Conservation (phyloP, 1,140 invertebrate genomes). For the Lamellibrachia luymesi region DNA sequence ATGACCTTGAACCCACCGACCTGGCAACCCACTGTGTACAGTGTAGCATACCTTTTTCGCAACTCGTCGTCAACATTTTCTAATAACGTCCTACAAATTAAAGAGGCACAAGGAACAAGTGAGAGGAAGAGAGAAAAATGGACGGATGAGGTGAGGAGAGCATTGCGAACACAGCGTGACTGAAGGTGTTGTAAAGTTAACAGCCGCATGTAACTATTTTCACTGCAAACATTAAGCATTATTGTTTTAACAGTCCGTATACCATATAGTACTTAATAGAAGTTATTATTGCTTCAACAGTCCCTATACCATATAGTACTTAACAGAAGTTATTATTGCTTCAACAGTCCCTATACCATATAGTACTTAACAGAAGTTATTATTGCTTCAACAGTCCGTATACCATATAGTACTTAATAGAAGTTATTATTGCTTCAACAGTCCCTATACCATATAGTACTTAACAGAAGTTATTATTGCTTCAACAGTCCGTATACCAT, state of each 20-base stretch:
- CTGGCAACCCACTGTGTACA: slow-evolving; percentile 9
- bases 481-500: not conserved
- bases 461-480: not conserved
- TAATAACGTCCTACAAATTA: slow-evolving; percentile 48
- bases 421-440: not conserved
- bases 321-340: too few species aligned
- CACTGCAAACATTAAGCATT: not conserved
- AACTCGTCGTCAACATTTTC: slow-evolving; percentile 58
- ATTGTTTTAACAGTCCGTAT: not conserved
- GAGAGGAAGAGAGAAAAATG: not conserved
- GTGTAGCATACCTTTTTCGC: slow-evolving; percentile 46
- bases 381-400: not conserved
- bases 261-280: not conserved
- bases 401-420: not conserved
- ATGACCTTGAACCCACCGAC: not conserved
- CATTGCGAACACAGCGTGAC: not conserved
- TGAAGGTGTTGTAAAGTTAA: not conserved
- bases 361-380: not conserved
- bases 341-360: not conserved
- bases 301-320: too few species aligned
- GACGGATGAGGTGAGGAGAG: not conserved
- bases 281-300: too few species aligned
- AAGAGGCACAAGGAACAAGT: not conserved
- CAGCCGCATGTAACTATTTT: not conserved
- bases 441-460: not conserved